Evolutionary conservation across 1,140 invertebrate genomes (phyloP), one percentile per base, ranked within the genome.

Genomic region (Trichogramma pretiosum): DNA sequence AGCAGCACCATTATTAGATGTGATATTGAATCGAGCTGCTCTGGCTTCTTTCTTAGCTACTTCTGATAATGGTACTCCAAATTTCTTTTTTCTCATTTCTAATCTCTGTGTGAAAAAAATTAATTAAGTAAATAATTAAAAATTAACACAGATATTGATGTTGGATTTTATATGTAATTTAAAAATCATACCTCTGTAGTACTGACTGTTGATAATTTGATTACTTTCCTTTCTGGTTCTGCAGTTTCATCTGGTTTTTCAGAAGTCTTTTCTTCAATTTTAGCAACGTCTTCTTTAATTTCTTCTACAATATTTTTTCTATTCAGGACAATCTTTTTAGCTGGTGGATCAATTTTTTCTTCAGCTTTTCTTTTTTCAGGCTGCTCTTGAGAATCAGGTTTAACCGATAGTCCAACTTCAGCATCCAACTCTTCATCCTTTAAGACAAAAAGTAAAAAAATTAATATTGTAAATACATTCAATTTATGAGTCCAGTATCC

Each of bases 41-140:
- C 83, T 74, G 2, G 76, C 82, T 61, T 78, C 76, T 67, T 82
- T 87, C 51, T 77, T 77, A 39, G 79, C 76, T 42, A 72, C 56
- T 33, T 81, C 72, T 33, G 77, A 70, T 4, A 76, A 53, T 5
- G 77, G 70, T n/a, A 82, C 62, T 21, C 84, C 85, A 73, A 89
- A 89, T 59, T 86, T 81, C 59, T 86, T 86, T 3, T 84, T 84
- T 56, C 85, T 75, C 76, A 87, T 75, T 64, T 86, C 84, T 38
- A 87, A 58, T 43, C 83, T 74, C 62, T 77, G 46, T 43, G 62
- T 57, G 49, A 59, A 48, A 44, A 50, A 54, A 54, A 51, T 46
- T 42, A 36, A 43, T 53, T 33, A 9, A 18, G 19, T 3, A 37
- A 16, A 37, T 18, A 37, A 7, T 37, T 37, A n/a, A n/a, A n/a